Evolutionary conservation across 2,113 vertebrate genomes (phyloP), one percentile per base, ranked within the genome.

Genomic region (Aspiorhynchus laticeps): DNA sequence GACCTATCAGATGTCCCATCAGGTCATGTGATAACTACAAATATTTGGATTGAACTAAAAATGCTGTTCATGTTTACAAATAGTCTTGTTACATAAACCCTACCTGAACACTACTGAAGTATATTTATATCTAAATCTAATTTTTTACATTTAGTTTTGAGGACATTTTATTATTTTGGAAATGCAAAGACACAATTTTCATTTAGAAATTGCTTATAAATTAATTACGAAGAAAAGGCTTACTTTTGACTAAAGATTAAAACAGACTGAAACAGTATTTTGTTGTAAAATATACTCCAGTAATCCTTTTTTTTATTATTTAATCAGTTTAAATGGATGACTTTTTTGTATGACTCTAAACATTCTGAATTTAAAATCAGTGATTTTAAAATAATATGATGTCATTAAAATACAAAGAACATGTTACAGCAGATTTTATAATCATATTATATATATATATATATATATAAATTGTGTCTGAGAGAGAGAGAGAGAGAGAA

Each of bases 401-500:
- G 33, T 19, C 36, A 75, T 46, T 41, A n/a, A 12, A 43, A 43
- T 7, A 41, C 2, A 46, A 21, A 38, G 12, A 41, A 41, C n/a
- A 5, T 4, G 71, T 43, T 43, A 41, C 2, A 15, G 24, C 73
- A 26, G 24, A 6, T 46, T 43, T 75, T 75, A 75, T 75, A 36
- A 14, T 61, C 1, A 82, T 26, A 82, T 21, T 59, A n/a, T n/a
- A n/a, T n/a, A n/a, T n/a, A n/a, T n/a, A n/a, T n/a, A n/a, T n/a
- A n/a, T n/a, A n/a, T n/a, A n/a, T n/a, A n/a, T n/a, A n/a, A 69
- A 24, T 74, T 80, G 80, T 63, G 87, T 87, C 46, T 77, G 24
- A 69, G 77, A 69, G 56, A 5, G 46, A 11, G 48, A 33, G 63
- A 24, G 63, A 17, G 24, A 43, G 33, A 41, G 63, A 89, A 36